These are phyloP conservation scores for Aphodius granarius DNA, from an alignment of 2,888 invertebrate genomes.

Conservation along the genomic window DNA sequence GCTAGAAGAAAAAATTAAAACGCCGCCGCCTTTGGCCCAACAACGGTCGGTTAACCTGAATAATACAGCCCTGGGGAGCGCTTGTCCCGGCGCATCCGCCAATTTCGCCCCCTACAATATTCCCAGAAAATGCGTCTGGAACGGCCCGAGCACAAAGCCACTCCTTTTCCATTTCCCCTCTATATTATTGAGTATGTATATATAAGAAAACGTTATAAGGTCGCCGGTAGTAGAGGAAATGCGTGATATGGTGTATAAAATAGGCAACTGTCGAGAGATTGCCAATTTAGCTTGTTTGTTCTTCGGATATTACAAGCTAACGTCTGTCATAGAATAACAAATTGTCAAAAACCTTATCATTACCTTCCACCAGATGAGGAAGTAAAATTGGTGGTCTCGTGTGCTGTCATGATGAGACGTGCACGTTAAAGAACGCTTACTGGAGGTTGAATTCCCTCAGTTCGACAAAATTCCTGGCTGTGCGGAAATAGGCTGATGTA, in stretches of 20 bases:
- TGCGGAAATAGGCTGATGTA: no score
- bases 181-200: background rate
- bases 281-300: no score
- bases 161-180: background rate
- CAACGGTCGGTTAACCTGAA: background rate
- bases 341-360: no score
- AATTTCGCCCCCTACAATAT: background rate
- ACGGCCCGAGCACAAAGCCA: background rate
- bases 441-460: no score
- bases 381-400: no score
- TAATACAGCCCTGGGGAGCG: background rate
- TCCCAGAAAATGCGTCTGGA: background rate
- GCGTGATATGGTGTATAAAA: background rate
- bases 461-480: no score
- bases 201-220: background rate
- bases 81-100: background rate
- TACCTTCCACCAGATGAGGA: no score
- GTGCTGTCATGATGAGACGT: no score
- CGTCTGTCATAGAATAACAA: no score
- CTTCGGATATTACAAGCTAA: no score
- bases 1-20: background rate
- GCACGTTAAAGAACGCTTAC: no score
- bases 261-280: background rate
- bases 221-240: background rate
- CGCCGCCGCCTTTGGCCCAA: background rate